phyloP scores from a whole-genome alignment of 2,888 invertebrate species.

The Caenorhabditis sp. region DNA sequence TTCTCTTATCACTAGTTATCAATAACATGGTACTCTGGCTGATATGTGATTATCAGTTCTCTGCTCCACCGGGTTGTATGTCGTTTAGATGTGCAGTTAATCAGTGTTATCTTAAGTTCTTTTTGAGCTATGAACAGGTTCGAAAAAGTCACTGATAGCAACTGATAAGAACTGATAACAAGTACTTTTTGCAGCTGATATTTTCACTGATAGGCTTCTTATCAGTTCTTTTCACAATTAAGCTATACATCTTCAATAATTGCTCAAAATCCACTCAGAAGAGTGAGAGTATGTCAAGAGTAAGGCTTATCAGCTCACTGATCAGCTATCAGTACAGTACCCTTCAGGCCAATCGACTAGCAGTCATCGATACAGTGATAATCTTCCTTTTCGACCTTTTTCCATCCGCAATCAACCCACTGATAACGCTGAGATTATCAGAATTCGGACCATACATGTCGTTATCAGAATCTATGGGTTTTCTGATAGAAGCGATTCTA shows the following conservation, averaged over 20 bases:
- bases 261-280: background rate
- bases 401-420: background rate
- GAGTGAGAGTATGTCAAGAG: conserved; percentile 6
- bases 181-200: too few species aligned
- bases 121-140: background rate
- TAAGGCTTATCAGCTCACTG: background rate
- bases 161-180: too few species aligned
- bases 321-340: too few species aligned
- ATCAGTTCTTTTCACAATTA: background rate
- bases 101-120: background rate
- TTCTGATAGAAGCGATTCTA: too few species aligned
- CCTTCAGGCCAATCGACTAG: conserved; percentile 14
- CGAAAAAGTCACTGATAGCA: too few species aligned
- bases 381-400: background rate
- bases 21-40: background rate
- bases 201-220: background rate
- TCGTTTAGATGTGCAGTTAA: background rate
- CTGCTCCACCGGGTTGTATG: background rate
- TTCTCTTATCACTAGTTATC: too few species aligned
- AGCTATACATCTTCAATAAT: conserved; percentile 21
- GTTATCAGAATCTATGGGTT: too few species aligned
- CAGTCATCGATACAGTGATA: background rate
- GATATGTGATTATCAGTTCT: background rate
- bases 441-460: too few species aligned
- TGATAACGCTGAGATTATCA: too few species aligned